A percentile compares a stretch with the other conserved stretches of the same genome.
Evolutionary conservation across 2,888 invertebrate genomes (phyloP).

Genomic region (Drosophila tanythrix): DNA sequence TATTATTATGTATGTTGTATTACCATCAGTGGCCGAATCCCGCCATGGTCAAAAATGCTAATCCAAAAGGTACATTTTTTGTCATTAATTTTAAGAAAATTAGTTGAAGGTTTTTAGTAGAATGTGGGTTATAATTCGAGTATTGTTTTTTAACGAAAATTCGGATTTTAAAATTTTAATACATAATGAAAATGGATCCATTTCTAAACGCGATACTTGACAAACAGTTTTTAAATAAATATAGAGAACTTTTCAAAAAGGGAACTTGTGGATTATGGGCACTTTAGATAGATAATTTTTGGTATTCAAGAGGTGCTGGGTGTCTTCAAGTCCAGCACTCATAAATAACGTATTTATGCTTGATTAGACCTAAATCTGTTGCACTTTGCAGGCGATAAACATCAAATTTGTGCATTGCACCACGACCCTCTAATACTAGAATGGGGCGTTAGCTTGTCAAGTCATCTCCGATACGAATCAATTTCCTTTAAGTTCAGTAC

Average conservation of each 20-base stretch:
- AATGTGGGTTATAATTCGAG: too few species aligned
- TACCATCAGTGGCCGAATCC: not conserved
- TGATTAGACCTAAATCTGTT: slow-evolving; percentile 66
- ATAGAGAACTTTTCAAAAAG: not conserved
- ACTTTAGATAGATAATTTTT: not conserved
- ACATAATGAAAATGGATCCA: not conserved
- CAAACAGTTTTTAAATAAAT: not conserved
- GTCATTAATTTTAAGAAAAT: too few species aligned
- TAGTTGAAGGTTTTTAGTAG: too few species aligned
- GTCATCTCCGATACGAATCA: slow-evolving; percentile 79
- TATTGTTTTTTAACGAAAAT: too few species aligned
- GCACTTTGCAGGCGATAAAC: slow-evolving; percentile 67
- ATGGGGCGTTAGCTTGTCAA: slow-evolving; percentile 61
- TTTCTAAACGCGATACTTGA: not conserved
- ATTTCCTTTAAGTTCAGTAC: slow-evolving; percentile 79
- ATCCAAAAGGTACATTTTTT: not conserved
- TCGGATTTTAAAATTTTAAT: too few species aligned
- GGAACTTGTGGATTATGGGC: not conserved
- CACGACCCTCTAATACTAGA: slow-evolving; percentile 21
- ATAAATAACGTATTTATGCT: not conserved
- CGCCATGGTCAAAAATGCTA: not conserved
- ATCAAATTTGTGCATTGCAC: slow-evolving; percentile 66
- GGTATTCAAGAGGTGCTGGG: not conserved
- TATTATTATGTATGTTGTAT: not conserved
- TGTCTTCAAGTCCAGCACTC: not conserved